Evolutionary conservation across 2,888 invertebrate genomes (phyloP), one percentile per base, ranked within the genome.

Genomic region (Mycalesis mineus): DNA sequence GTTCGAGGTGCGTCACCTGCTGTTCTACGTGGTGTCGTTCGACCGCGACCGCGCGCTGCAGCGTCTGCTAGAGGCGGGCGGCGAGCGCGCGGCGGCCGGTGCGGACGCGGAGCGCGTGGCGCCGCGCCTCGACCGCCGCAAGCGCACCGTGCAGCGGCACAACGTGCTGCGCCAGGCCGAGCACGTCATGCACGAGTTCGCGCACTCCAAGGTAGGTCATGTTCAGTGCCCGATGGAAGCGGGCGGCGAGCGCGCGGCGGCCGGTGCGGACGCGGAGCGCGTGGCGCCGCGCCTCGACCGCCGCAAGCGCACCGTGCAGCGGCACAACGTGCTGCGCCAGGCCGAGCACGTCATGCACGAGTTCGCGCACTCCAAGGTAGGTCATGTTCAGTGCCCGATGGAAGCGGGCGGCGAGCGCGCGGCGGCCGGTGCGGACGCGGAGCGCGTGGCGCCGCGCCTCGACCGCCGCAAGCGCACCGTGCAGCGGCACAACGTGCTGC

Each of bases 1-100:
- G 54, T 99, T 99, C 88, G 98, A 98, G 82, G 98, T 98, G 47
- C 93, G 99, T 14, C 98, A 99, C 88, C 91, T 98, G 74, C 86
- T 99, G 65, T 96, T 99, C 90, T 99, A 99, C 89, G 97, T 98
- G 64, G 97, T 98, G 54, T 97, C 98, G 62, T 99, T 99, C 88
- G 99, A 99, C 91, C 94, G 99, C 57, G 97, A 97, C 90, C 94
- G 99, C 75, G 99, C 99, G 51, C 90, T 99, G 70, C 98, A 98
- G 88, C 94, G 98, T 59, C 91, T 99, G 65, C 91, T 99, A 71
- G 98, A 98, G 80, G 96, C 97, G 69, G 95, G 96, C 53, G 97
- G 97, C 7, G 97, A 97, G 88, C 89, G 97, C 57, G 93, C 94
- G 51, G 84, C 73, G 48, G 76, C 72, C 63, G 77, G 72, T 67